phyloP scores from a whole-genome alignment of 1,140 invertebrate genomes.

The Pogonomyrmex californicus region DNA sequence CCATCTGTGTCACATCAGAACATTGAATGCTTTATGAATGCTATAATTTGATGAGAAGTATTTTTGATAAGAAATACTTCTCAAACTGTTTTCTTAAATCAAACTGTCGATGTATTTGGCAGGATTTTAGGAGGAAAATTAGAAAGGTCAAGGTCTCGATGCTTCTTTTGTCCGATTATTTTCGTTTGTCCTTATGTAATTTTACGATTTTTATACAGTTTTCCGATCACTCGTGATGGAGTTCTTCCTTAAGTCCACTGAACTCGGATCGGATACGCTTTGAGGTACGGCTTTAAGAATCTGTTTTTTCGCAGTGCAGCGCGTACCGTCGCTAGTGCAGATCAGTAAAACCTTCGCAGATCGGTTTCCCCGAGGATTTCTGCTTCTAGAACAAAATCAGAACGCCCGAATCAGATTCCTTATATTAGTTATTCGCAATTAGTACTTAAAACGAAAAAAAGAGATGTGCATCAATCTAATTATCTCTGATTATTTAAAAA shows the following conservation, averaged over 20 bases:
- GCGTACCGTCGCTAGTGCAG: constrained; percentile 80
- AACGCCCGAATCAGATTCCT: constrained; percentile 70
- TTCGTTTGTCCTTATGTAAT: constrained; percentile 54
- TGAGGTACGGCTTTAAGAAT: constrained; percentile 71
- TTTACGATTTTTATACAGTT: constrained; percentile 67
- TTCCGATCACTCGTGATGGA: constrained; percentile 78
- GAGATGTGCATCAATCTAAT: background rate
- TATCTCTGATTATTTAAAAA: background rate
- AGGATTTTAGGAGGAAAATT: constrained; percentile 66
- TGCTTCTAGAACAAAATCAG: constrained; percentile 85
- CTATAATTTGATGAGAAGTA: background rate
- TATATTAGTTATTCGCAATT: constrained; percentile 29
- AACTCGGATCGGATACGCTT: constrained; percentile 74
- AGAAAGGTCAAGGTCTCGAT: constrained; percentile 79
- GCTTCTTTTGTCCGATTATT: constrained; percentile 68
- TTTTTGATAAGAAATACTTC: background rate
- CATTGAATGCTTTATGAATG: background rate
- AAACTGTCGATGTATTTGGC: background rate
- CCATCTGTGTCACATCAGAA: background rate
- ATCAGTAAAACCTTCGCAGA: constrained; percentile 86
- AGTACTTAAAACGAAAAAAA: constrained; percentile 21
- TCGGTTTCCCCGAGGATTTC: constrained; percentile 85
- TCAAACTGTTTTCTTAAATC: background rate
- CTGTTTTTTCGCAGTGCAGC: constrained; percentile 72
- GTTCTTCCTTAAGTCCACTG: constrained; percentile 76